Evolutionary conservation across 2,113 vertebrate genomes (phyloP), one percentile per base, ranked within the genome.

Genomic region (Channa argus): DNA sequence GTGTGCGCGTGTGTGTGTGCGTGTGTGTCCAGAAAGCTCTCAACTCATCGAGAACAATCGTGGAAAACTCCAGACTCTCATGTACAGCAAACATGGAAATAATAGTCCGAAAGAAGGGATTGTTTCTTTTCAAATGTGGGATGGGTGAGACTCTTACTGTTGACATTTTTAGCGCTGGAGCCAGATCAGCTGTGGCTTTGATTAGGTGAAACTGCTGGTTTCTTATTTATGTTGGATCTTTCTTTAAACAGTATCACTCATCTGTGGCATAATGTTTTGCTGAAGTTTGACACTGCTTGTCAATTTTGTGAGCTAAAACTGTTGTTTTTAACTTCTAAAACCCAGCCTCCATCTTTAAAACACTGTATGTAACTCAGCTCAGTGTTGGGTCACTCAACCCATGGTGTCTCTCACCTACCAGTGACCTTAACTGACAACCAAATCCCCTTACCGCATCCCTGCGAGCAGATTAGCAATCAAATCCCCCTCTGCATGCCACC

Each of bases 31-130:
- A 24, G 24, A 24, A 36, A n/a, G 15, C 52, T 36, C 15, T 24
- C 9, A 15, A 11, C 39, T 51, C 59, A 12, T 41, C 4, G 34
- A 72, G 65, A 71, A 59, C 74, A 63, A 60, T 49, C 39, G 56
- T 64, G 58, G 44, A 45, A 65, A 33, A 14, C 50, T 49, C 24
- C 15, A 14, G 61, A 76, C 74, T 75, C 78, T 78, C 64, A 88
- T 83, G 59, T 64, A n/a, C 14, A 63, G 38, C 50, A 55, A 68
- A 45, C 6, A 14, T 56, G 38, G 68, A 69, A 60, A 74, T 39
- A 63, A 47, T 8, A 45, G 37, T 60, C 24, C 24, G 43, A 44
- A 10, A 71, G 24, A 67, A 38, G 51, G 56, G 44, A 15, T 15
- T 63, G 37, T 51, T 61, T 11, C 53, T 39, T 47, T 74, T 63